These are phyloP conservation scores for Physeter macrocephalus DNA, from an alignment of 2,113 vertebrate species.

Conservation along the genomic window DNA sequence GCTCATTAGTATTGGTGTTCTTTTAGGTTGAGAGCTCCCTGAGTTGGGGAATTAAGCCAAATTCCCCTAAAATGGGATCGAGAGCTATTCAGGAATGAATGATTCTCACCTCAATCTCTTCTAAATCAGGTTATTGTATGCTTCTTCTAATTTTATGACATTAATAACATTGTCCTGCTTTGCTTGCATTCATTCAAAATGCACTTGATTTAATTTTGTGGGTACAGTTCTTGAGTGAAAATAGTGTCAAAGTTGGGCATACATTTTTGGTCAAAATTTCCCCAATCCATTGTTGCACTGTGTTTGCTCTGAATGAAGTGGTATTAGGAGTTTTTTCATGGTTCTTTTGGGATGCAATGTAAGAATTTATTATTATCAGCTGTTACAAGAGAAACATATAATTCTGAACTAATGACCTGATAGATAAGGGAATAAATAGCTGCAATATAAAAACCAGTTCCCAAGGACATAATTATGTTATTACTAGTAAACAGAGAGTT, in stretches of 20 bases:
- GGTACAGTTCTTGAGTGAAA: neutral
- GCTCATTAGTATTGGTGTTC: neutral
- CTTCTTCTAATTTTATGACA: neutral
- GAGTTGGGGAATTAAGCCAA: neutral
- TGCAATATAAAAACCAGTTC: conserved; percentile 59
- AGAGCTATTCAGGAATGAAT: neutral
- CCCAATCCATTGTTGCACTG: neutral
- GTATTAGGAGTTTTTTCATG: conserved; percentile 35
- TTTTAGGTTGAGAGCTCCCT: neutral
- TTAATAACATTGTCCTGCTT: neutral
- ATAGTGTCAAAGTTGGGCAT: neutral
- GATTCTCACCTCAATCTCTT: neutral
- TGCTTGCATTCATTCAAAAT: neutral
- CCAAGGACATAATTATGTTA: conserved; percentile 65
- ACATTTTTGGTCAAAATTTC: neutral
- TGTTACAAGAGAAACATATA: conserved; percentile 61
- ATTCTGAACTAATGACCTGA: conserved; percentile 69
- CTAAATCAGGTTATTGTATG: neutral
- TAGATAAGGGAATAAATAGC: conserved; percentile 64
- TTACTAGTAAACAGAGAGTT: conserved; percentile 67
- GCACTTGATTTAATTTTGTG: neutral
- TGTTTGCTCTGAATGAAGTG: neutral
- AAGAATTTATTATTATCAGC: conserved; percentile 60
- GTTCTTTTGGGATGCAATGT: conserved; percentile 39
- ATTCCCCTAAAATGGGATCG: neutral